Conservation (phyloP, 2,797 vertebrate genomes). For the Petrocephalus sullivani region DNA sequence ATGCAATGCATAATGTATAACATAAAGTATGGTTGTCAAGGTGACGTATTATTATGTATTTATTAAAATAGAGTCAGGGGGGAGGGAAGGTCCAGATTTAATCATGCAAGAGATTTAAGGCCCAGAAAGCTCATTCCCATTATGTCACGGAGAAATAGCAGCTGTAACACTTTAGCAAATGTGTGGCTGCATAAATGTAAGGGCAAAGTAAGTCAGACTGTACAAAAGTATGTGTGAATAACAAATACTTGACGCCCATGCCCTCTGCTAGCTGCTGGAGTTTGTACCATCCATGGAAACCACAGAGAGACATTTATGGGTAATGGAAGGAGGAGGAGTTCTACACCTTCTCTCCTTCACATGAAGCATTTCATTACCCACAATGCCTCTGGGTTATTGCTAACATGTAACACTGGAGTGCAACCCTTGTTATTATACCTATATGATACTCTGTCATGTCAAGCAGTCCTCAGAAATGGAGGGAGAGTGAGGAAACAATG, state of each 20-base stretch:
- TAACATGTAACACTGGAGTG: not conserved
- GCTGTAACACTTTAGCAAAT: not conserved
- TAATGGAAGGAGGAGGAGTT: not conserved
- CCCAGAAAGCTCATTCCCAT: not conserved
- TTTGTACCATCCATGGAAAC: constrained; percentile 1
- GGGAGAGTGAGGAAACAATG: not conserved
- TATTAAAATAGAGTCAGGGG: constrained; percentile 6
- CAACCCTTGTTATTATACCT: not conserved
- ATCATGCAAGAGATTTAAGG: not conserved
- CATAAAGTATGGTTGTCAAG: constrained; percentile 6
- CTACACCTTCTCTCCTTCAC: not conserved
- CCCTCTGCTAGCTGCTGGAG: not conserved
- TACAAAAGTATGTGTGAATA: not conserved
- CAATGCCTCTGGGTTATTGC: not conserved
- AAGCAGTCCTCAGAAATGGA: not conserved
- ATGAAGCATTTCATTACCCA: not conserved
- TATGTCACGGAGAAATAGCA: not conserved
- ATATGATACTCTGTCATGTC: not conserved
- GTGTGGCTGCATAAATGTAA: constrained; percentile 3
- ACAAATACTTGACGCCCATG: not conserved
- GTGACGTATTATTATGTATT: constrained; percentile 11
- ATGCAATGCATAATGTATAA: not conserved
- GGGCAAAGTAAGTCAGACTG: not conserved
- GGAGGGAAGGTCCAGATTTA: constrained; percentile 1
- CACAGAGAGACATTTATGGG: not conserved